Evolutionary conservation across 2,888 invertebrate species (phyloP).

Genomic region (Slavum lentiscoides): DNA sequence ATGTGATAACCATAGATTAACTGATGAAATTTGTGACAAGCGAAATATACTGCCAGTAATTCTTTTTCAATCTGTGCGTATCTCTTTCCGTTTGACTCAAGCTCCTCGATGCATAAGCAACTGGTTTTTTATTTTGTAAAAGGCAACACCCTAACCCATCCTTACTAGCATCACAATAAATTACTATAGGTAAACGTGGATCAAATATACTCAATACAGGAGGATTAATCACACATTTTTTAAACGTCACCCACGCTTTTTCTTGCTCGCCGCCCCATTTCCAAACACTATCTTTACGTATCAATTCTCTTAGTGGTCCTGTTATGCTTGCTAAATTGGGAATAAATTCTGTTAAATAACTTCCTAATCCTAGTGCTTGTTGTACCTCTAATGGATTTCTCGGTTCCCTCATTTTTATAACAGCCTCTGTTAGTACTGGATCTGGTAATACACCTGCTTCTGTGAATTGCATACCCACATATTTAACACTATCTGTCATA

Average conservation of each 20-base stretch:
- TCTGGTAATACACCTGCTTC: slow-evolving; percentile 40
- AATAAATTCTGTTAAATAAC: slow-evolving; percentile 54
- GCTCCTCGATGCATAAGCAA: slow-evolving; percentile 24
- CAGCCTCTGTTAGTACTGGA: slow-evolving; percentile 27
- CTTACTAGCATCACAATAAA: slow-evolving; percentile 38
- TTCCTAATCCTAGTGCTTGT: slow-evolving; percentile 55
- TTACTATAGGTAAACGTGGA: slow-evolving; percentile 29
- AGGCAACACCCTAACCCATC: slow-evolving; percentile 31
- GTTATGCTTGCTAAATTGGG: slow-evolving; percentile 54
- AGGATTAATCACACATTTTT: slow-evolving; percentile 50
- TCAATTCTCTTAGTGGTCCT: slow-evolving; percentile 54
- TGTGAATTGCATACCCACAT: slow-evolving; percentile 48
- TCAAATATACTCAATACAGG: slow-evolving; percentile 55
- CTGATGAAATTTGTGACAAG: slow-evolving; percentile 37
- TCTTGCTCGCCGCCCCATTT: slow-evolving; percentile 42
- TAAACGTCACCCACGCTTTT: slow-evolving; percentile 49
- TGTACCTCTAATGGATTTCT: slow-evolving; percentile 53
- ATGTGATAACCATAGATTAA: slow-evolving; percentile 33
- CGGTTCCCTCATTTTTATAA: slow-evolving; percentile 38
- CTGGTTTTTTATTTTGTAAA: slow-evolving; percentile 33
- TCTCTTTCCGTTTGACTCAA: not conserved
- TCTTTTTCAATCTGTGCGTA: slow-evolving; percentile 46
- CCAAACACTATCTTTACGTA: slow-evolving; percentile 49
- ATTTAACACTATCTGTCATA: slow-evolving; percentile 48
- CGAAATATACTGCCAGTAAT: slow-evolving; percentile 10